A percentile compares a stretch with the other conserved stretches of the same genome.
Evolutionary conservation across 2,113 vertebrate species (phyloP).

Genomic region (Arvicanthis niloticus): DNA sequence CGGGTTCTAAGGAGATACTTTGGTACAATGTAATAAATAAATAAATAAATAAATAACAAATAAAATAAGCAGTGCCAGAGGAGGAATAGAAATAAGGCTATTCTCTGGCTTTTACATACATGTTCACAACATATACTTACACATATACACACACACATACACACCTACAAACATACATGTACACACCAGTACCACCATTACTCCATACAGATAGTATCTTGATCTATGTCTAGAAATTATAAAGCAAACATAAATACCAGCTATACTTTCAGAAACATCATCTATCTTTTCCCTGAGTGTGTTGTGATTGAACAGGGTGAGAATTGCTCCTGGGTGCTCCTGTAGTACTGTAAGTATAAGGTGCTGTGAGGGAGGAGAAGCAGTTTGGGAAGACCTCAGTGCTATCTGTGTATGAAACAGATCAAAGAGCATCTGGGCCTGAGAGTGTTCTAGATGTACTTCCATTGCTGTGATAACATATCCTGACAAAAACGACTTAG

Average conservation of each 20-base stretch:
- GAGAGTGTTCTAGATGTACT: neutral
- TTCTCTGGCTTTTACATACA: neutral
- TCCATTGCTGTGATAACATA: neutral
- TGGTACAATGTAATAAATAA: too few species aligned
- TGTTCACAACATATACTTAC: neutral
- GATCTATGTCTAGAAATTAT: neutral
- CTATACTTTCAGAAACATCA: fast-evolving
- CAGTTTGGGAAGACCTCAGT: fast-evolving
- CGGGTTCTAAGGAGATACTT: neutral
- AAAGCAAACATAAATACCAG: too few species aligned
- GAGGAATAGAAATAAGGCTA: neutral
- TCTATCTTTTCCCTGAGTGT: fast-evolving
- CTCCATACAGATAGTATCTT: fast-evolving
- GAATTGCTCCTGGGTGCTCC: too few species aligned
- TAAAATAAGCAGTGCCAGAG: neutral
- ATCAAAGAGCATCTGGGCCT: neutral
- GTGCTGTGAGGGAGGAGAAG: fast-evolving
- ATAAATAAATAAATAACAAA: neutral
- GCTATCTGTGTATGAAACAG: fast-evolving
- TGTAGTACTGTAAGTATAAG: fast-evolving
- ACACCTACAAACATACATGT: neutral
- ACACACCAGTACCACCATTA: too few species aligned
- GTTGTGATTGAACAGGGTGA: fast-evolving
- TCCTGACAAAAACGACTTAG: too few species aligned
- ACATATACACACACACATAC: neutral